phyloP scores from a whole-genome alignment of 2,113 vertebrate species.

The Isichthys henryi region DNA sequence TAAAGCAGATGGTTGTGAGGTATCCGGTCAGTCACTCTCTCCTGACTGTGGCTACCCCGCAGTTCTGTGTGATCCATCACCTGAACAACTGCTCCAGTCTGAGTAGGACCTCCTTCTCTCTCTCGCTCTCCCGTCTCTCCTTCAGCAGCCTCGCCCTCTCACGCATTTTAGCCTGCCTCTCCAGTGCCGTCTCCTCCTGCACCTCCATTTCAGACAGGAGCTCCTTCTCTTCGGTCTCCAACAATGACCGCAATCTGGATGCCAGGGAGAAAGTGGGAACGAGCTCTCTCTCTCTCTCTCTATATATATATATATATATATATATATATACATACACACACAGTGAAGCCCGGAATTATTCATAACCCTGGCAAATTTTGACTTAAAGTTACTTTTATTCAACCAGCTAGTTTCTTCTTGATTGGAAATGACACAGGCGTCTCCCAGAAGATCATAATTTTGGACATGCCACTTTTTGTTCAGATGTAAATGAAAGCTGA shows the following conservation, averaged over 20 bases:
- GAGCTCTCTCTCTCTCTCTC: too few relatives aligned
- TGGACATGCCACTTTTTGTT: too few relatives aligned
- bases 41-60: background rate
- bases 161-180: conserved; percentile 66
- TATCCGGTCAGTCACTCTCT: background rate
- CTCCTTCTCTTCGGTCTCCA: conserved; percentile 69
- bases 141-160: conserved; percentile 55
- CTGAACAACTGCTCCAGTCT: conserved; percentile 82
- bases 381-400: too few relatives aligned
- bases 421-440: too few relatives aligned
- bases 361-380: too few relatives aligned
- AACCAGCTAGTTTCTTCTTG: too few relatives aligned
- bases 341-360: too few relatives aligned
- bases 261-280: background rate
- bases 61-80: conserved; percentile 43
- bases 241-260: conserved; percentile 66
- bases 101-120: conserved; percentile 63
- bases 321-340: too few relatives aligned
- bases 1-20: background rate
- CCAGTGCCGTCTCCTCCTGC: conserved; percentile 54
- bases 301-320: too few relatives aligned
- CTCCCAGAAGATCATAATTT: too few relatives aligned
- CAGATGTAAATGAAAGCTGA: too few relatives aligned
- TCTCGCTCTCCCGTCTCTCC: conserved; percentile 68
- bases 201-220: conserved; percentile 62